phyloP scores from a whole-genome alignment of 2,888 invertebrate genomes.

The Epicampocera succincta region DNA sequence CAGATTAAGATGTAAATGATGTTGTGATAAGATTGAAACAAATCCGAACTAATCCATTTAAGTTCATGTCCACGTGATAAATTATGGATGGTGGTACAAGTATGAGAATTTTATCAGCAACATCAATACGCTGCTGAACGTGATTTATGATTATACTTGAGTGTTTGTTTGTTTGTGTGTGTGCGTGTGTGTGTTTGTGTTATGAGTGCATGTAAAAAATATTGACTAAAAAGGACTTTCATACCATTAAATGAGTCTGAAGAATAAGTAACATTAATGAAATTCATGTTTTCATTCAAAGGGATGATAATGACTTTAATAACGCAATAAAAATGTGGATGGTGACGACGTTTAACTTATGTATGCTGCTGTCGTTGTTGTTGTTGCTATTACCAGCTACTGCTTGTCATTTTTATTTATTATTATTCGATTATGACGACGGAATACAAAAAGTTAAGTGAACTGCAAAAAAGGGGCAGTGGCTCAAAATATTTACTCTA shows the following conservation, averaged over 20 bases:
- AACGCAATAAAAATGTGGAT: slow-evolving; percentile 35
- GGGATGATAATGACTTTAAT: slow-evolving; percentile 50
- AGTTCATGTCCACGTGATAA: slow-evolving; percentile 29
- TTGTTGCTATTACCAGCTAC: slow-evolving; percentile 26
- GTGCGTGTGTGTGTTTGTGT: slow-evolving; percentile 25
- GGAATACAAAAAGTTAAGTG: slow-evolving; percentile 75
- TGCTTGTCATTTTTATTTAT: slow-evolving; percentile 43
- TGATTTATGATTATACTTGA: slow-evolving; percentile 78
- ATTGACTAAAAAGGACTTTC: slow-evolving; percentile 20
- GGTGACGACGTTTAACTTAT: slow-evolving; percentile 54
- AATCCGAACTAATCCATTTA: slow-evolving; percentile 49
- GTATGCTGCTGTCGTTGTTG: slow-evolving; percentile 14
- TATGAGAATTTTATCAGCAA: slow-evolving; percentile 51
- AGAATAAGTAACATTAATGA: slow-evolving; percentile 43
- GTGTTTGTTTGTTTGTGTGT: slow-evolving; percentile 68
- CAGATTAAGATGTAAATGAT: slow-evolving; percentile 54
- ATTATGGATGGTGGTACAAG: slow-evolving; percentile 22
- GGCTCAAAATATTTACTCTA: slow-evolving; percentile 81
- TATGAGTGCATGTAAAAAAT: too few relatives aligned
- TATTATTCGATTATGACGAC: slow-evolving; percentile 46
- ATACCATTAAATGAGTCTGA: slow-evolving; percentile 14
- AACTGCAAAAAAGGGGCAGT: slow-evolving; percentile 80
- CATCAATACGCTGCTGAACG: slow-evolving; percentile 64
- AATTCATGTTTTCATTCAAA: slow-evolving; percentile 44
- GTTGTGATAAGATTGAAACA: slow-evolving; percentile 32